A percentile compares a stretch with the other conserved stretches of the same genome.
These are phyloP conservation scores for Moxostoma hubbsi DNA, from an alignment of 2,797 vertebrate genomes.

Conservation along the genomic window DNA sequence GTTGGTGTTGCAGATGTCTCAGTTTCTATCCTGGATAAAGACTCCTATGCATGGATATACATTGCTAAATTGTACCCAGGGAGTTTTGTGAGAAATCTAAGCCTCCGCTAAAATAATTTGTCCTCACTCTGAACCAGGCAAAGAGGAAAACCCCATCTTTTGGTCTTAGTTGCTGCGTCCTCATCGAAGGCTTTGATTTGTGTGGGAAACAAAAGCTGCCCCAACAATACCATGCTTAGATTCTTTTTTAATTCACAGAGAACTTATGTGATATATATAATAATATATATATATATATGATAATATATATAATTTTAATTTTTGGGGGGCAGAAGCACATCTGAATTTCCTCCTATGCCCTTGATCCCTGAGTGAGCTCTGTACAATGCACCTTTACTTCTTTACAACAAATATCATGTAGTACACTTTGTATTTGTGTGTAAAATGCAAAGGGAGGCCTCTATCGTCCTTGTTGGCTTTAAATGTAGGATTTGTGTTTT, in stretches of 20 bases:
- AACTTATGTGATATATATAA: too few species aligned
- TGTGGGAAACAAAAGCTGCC: conserved; percentile 57
- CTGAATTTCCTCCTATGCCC: conserved; percentile 8
- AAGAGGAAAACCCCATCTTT: conserved; percentile 59
- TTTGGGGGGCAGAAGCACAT: not conserved
- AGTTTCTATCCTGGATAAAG: conserved; percentile 52
- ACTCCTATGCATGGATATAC: conserved; percentile 55
- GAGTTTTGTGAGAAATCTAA: not conserved
- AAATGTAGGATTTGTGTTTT: not conserved
- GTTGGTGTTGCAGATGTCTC: conserved; percentile 43
- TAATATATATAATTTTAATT: too few species aligned
- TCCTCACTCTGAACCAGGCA: conserved; percentile 61
- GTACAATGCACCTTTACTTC: conserved; percentile 11
- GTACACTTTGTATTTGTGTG: not conserved
- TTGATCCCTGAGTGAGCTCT: conserved; percentile 26
- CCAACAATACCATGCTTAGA: not conserved
- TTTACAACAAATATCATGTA: conserved; percentile 7
- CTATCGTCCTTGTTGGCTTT: not conserved
- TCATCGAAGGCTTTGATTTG: conserved; percentile 47
- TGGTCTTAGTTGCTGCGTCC: conserved; percentile 50
- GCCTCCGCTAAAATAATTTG: conserved; percentile 55
- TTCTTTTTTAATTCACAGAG: conserved; percentile 38
- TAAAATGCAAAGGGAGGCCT: not conserved
- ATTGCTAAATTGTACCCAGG: conserved; percentile 63
- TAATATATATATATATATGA: too few species aligned